Conservation (phyloP, 2,113 vertebrate species). For the Barbus barbus region DNA sequence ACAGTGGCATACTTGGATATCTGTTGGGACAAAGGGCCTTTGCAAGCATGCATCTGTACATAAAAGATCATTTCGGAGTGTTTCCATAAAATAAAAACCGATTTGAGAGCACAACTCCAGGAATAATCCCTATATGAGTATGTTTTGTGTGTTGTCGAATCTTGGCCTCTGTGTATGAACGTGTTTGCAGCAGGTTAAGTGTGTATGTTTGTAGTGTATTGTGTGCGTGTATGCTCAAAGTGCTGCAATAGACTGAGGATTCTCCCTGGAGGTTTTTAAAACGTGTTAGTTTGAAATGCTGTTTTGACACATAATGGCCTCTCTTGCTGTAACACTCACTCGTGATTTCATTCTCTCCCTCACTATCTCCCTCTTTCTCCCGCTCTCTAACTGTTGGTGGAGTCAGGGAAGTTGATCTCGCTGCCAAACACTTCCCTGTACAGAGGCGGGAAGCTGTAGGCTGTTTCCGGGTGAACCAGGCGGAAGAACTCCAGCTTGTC, state of each 20-base stretch:
- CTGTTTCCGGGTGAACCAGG: constrained; percentile 85
- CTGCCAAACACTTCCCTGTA: constrained; percentile 89
- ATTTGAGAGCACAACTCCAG: neutral
- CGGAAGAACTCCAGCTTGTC: constrained; percentile 92
- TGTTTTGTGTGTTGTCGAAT: neutral
- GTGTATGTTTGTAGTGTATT: neutral
- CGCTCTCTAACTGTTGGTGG: constrained; percentile 77
- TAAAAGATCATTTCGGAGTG: neutral
- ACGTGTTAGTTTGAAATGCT: constrained; percentile 21
- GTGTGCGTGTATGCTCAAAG: constrained; percentile 65
- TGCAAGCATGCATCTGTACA: constrained; percentile 8
- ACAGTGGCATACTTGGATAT: neutral
- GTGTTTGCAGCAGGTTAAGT: neutral
- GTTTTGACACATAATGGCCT: neutral
- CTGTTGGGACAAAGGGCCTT: neutral
- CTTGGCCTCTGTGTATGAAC: neutral
- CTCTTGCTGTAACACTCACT: constrained; percentile 2
- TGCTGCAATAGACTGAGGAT: constrained; percentile 64
- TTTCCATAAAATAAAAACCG: neutral
- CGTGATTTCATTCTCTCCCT: constrained; percentile 40
- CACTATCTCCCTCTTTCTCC: constrained; percentile 11
- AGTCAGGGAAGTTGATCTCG: constrained; percentile 84
- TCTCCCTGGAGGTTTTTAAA: constrained; percentile 66
- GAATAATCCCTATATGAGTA: neutral
- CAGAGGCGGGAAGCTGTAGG: constrained; percentile 84